phyloP scores from a whole-genome alignment of 1,140 invertebrate species.

The Metopolophium dirhodum region DNA sequence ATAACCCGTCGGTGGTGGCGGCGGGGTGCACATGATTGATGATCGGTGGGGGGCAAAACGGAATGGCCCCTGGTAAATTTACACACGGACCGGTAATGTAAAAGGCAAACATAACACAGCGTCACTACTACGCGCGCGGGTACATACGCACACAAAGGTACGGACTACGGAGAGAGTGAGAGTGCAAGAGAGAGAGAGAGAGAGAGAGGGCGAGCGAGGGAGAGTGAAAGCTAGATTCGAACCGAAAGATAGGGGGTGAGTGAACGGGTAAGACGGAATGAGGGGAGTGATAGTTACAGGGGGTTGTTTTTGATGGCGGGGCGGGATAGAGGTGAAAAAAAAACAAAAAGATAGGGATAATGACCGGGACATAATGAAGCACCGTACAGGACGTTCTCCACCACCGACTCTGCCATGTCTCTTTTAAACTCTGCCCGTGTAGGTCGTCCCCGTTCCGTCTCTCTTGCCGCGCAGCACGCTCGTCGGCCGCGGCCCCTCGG shows the following conservation, averaged over 20 bases:
- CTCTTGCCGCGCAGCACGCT: not conserved
- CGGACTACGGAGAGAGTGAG: not conserved
- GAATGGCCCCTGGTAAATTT: conserved; percentile 49
- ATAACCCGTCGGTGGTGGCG: not conserved
- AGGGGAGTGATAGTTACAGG: not conserved
- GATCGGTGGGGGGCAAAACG: conserved; percentile 18
- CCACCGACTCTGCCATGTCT: not conserved
- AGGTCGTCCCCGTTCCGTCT: not conserved
- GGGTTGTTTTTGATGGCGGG: conserved; percentile 8
- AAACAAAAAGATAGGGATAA: conserved; percentile 56
- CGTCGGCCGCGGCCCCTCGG: conserved; percentile 31
- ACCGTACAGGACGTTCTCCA: conserved; percentile 8
- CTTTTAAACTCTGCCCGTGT: not conserved
- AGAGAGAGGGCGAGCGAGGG: not conserved
- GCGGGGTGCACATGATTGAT: conserved; percentile 43
- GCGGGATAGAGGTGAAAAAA: conserved; percentile 24
- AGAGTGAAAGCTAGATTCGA: not conserved
- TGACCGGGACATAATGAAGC: conserved; percentile 56
- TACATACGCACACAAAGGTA: not conserved
- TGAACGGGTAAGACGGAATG: not conserved
- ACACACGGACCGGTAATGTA: conserved; percentile 56
- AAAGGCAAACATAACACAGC: conserved; percentile 36
- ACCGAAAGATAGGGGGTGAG: not conserved
- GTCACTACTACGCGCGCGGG: not conserved
- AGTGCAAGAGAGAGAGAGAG: not conserved